Conservation (phyloP, 2,797 vertebrate species). For the Diglossa cyanea region DNA sequence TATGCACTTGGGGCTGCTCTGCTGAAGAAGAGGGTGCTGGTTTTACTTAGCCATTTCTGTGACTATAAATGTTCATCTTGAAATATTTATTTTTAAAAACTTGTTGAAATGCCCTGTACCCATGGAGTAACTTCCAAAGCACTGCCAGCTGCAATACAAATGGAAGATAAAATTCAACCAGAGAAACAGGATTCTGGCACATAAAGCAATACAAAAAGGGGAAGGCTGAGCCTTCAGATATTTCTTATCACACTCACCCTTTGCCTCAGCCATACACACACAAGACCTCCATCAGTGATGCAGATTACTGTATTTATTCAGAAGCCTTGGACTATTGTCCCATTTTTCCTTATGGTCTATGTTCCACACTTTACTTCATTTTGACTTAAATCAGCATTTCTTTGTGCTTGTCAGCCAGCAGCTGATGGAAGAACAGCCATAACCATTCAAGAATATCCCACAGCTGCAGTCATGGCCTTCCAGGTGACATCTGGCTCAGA, state of each 20-base stretch:
- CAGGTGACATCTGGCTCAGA: not conserved
- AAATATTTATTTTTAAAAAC: conserved; percentile 10
- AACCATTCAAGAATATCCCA: not conserved
- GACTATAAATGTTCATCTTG: not conserved
- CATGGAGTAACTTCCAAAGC: not conserved
- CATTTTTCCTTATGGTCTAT: not conserved
- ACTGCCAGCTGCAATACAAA: not conserved
- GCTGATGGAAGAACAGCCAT: not conserved
- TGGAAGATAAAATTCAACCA: not conserved
- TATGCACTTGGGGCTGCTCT: not conserved
- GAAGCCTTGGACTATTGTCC: not conserved
- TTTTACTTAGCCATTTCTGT: not conserved
- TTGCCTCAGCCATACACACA: not conserved
- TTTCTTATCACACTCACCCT: not conserved
- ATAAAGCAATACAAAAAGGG: not conserved
- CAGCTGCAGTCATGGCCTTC: not conserved
- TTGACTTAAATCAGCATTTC: not conserved
- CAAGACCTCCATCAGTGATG: not conserved
- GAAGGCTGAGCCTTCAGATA: not conserved
- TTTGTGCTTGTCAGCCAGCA: not conserved
- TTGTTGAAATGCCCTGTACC: not conserved
- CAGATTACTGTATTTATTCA: not conserved
- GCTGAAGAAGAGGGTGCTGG: not conserved
- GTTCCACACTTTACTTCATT: not conserved
- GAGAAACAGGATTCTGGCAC: not conserved